Conservation (phyloP, 2,113 vertebrate genomes). For the Coturnix japonica region DNA sequence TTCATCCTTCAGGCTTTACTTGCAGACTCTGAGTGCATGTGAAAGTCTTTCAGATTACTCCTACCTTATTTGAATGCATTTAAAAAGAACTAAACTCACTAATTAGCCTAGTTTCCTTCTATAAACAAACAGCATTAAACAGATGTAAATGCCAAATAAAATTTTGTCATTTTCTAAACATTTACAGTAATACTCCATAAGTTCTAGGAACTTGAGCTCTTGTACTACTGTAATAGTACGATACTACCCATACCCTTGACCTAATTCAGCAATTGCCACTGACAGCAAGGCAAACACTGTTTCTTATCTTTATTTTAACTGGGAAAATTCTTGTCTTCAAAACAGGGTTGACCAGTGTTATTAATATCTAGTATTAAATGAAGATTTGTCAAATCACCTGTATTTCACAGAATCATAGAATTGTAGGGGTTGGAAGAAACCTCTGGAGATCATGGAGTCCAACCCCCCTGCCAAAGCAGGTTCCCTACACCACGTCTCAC, state of each 20-base stretch:
- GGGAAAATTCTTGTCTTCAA: neutral
- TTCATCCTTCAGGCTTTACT: neutral
- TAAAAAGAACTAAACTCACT: neutral
- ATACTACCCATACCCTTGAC: neutral
- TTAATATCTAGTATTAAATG: neutral
- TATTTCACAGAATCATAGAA: too few relatives aligned
- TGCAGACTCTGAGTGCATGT: neutral
- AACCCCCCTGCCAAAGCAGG: too few relatives aligned
- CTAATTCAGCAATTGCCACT: neutral
- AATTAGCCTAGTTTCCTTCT: neutral
- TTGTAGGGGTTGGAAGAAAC: too few relatives aligned
- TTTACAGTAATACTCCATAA: neutral
- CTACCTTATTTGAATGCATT: neutral
- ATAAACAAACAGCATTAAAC: neutral
- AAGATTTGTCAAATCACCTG: neutral
- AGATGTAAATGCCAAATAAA: neutral
- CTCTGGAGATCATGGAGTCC: too few relatives aligned
- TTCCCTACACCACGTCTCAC: too few relatives aligned
- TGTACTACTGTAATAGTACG: neutral
- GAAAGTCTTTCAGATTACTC: neutral
- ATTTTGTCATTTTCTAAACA: constrained; percentile 23
- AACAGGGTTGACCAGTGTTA: neutral
- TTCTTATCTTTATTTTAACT: neutral
- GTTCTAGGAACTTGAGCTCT: neutral
- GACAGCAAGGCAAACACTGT: neutral